Evolutionary conservation across 2,888 invertebrate genomes (phyloP), one percentile per base, ranked within the genome.

Genomic region (Cartodere bifasciata): DNA sequence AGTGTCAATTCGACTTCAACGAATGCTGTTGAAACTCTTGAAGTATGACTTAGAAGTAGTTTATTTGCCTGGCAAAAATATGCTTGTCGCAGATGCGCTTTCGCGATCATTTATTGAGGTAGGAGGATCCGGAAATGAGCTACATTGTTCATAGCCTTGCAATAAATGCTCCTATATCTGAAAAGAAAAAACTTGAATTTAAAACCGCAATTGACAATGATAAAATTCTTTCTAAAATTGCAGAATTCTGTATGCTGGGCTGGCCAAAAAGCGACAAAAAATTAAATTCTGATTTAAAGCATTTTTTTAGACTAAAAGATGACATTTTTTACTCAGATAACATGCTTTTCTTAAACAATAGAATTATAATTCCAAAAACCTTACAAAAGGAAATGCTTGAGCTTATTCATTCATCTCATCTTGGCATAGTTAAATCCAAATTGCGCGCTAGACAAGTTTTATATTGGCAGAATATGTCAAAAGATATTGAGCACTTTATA

Each of bases 381-480:
- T 23, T 37, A 28, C 12, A 29, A 5, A 25, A 17, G 27, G n/a
- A n/a, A n/a, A n/a, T n/a, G n/a, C n/a, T n/a, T n/a, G n/a, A n/a
- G n/a, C n/a, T n/a, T n/a, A 25, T 40, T 22, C 39, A 40, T 23
- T 33, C 28, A n/a, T 34, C 17, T 17, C 31, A 41, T 30, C 27
- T 33, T 23, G 45, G 46, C 3, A 32, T 41, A 10, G 41, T 43
- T 12, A 49, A 46, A 37, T 42, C 36, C 12, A 40, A 38, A 37
- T 27, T 28, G 3, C 25, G 42, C 6, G 43, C 46, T 4, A 34
- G 43, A 34, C 35, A 40, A 16, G 31, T 36, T 34, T 13, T 45
- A 12, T 49, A 39, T 27, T 48, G 47, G 48, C 43, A 42, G n/a
- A 22, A 22, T 6, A 45, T 47, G 41, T 39, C 23, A n/a, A 38